phyloP scores from a whole-genome alignment of 2,113 vertebrate species.

The Psettodes erumei region DNA sequence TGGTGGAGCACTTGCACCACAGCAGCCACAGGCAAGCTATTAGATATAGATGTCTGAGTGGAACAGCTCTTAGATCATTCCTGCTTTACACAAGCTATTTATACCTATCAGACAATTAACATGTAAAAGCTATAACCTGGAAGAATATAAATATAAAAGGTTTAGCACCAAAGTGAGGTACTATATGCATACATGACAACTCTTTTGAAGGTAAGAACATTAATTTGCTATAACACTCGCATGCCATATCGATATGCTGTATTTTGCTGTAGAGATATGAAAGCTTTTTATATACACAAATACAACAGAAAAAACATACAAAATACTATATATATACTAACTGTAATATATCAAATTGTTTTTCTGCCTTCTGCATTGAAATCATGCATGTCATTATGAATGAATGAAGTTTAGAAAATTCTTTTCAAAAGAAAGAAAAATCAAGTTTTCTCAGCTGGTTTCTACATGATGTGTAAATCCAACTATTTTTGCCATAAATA shows the following conservation, averaged over 20 bases:
- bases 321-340: neutral
- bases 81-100: constrained; percentile 53
- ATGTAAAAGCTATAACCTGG: constrained; percentile 23
- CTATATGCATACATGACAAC: neutral
- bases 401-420: no score
- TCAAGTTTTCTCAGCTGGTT: neutral
- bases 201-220: neutral
- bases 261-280: neutral
- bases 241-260: neutral
- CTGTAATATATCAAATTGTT: neutral
- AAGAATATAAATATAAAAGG: constrained; percentile 8
- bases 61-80: constrained; percentile 32
- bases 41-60: constrained; percentile 62
- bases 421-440: no score
- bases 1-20: constrained; percentile 54
- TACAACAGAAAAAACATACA: neutral
- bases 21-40: constrained; percentile 66
- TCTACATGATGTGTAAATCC: neutral
- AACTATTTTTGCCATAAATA: constrained; percentile 15
- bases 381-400: neutral
- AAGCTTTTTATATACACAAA: neutral
- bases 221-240: neutral
- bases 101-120: constrained; percentile 45
- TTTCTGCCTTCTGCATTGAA: neutral
- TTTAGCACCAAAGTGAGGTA: neutral